phyloP scores from a whole-genome alignment of 2,797 vertebrate species.

The Echeneis naucrates region DNA sequence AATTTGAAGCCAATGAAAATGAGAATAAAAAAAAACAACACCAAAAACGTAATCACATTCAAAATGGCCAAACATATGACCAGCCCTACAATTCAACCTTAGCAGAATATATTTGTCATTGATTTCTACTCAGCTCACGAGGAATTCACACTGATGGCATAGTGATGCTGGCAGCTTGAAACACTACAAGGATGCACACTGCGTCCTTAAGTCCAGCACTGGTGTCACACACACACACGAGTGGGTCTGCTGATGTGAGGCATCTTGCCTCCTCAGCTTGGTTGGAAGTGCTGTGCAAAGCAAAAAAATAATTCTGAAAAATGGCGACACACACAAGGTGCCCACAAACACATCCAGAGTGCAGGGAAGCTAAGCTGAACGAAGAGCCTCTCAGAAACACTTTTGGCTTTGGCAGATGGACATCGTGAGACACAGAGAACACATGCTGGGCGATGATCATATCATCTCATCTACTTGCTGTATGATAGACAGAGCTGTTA shows the following conservation, averaged over 20 bases:
- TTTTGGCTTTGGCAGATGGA: constrained; percentile 66
- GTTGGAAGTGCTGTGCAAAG: constrained; percentile 61
- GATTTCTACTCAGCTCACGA: constrained; percentile 5
- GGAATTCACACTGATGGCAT: neutral
- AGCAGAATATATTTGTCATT: constrained; percentile 7
- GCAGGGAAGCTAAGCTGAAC: constrained; percentile 5
- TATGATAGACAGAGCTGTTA: neutral
- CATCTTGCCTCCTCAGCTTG: constrained; percentile 22
- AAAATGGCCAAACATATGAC: constrained; percentile 59
- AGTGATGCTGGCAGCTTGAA: constrained; percentile 24
- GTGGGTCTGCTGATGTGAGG: constrained; percentile 35
- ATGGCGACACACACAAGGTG: constrained; percentile 11
- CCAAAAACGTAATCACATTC: constrained; percentile 59
- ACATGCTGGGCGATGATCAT: constrained; percentile 35
- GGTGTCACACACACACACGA: constrained; percentile 25
- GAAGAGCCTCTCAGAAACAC: constrained; percentile 61
- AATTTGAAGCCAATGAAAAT: constrained; percentile 27
- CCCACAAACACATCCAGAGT: constrained; percentile 13
- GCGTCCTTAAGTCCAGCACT: constrained; percentile 24
- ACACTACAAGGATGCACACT: constrained; percentile 9
- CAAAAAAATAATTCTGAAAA: neutral
- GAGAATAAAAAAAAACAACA: constrained; percentile 46
- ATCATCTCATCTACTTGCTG: constrained; percentile 7
- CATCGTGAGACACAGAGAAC: constrained; percentile 11
- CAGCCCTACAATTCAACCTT: constrained; percentile 56